Evolutionary conservation across 2,797 vertebrate species (phyloP).

Genomic region (Phataginus tricuspis): DNA sequence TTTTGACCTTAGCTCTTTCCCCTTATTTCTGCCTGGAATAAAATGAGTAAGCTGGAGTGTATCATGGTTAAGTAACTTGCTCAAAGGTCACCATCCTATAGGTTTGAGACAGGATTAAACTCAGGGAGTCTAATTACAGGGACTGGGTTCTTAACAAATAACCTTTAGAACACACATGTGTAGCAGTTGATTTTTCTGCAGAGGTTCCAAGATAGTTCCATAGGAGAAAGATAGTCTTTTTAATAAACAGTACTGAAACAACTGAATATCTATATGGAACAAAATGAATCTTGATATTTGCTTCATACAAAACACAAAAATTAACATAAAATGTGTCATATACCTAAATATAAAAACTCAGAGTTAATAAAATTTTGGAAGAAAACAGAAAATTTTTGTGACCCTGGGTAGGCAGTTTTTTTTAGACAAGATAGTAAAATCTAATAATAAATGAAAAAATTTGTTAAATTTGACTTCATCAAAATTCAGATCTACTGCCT

Average conservation of each 20-base stretch:
- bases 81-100: neutral
- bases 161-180: neutral
- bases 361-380: neutral
- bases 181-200: neutral
- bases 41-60: neutral
- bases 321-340: neutral
- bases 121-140: neutral
- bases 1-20: neutral
- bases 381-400: neutral
- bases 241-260: neutral
- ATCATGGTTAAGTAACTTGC: neutral
- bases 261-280: neutral
- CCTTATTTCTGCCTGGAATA: neutral
- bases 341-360: neutral
- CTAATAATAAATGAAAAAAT: neutral
- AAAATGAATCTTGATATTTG: neutral
- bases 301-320: neutral
- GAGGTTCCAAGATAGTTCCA: neutral
- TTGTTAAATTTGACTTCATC: neutral
- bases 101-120: neutral
- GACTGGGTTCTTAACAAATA: neutral
- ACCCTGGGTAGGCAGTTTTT: neutral
- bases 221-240: neutral
- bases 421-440: neutral
- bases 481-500: slow-evolving; percentile 29